Base-by-base conservation (phyloP, 2,888 invertebrate species). In the Saturnia pavonia region DNA sequence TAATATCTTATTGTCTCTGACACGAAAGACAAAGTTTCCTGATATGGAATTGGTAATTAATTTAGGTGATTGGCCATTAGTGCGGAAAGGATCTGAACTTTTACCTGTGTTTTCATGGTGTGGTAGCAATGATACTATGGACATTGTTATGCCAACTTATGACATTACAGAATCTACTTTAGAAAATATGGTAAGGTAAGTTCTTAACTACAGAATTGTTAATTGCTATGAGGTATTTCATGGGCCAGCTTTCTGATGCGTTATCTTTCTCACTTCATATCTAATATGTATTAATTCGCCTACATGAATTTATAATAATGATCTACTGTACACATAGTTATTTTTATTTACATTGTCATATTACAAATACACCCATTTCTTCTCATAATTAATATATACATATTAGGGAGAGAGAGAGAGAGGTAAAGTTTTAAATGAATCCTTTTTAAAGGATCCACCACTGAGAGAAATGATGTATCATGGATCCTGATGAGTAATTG, bases 71-170 rank as follows among this genome's bases (percentile, higher is more conserved):
- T 99, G 99, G 99, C 99, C 99, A 0, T 90, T 99, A 40, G 95
- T 96, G 1, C 93, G 94, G 72, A 95, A 93, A 75, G 88, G 85
- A 60, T 88, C 88, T 12, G 93, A 94, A 19, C 94, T 95, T 16
- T 95, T 96, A 74, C 99, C 99, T 1, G 95, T 99, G 74, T 97
- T 99, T 85, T 99, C 99, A 22, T 99, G 99, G 99, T 99, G 99
- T 90, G 99, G 99, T 1, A 99, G 98, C 74, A 94, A 95, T 72
- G 96, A 97, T 72, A 96, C 97, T 8, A 93, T 95, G 79, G 99
- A 99, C 88, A 98, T 99, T 85, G 95, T 98, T 43, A 94, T 99
- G 95, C 99, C 99, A 11, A 99, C 99, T 0, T 99, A 99, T 90
- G 99, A 99, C 86, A 94, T 99, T 67, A 98, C 98, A 0, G 97